phyloP scores from a whole-genome alignment of 2,797 vertebrate genomes.

The Pseudomugil gertrudae region DNA sequence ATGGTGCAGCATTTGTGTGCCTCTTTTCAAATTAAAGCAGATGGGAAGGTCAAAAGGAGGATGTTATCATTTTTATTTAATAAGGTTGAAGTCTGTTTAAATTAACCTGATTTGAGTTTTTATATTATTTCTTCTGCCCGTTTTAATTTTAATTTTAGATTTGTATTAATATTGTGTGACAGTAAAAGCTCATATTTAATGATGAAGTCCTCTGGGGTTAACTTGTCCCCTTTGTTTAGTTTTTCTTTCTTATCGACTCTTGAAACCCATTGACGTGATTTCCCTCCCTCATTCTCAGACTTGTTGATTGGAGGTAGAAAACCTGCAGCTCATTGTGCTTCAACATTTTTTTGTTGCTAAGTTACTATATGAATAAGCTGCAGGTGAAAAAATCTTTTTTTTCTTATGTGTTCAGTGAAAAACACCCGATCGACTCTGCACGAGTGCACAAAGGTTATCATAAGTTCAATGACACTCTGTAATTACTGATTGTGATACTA shows the following conservation, averaged over 20 bases:
- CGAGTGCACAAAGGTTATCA: neutral
- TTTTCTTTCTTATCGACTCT: neutral
- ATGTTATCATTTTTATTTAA: no score
- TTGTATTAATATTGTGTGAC: neutral
- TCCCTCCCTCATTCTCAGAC: neutral
- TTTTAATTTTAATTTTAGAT: neutral
- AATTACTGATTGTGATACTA: slow-evolving; percentile 17
- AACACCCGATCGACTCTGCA: neutral
- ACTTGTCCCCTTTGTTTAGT: neutral
- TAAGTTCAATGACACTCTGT: neutral
- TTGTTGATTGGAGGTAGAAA: neutral
- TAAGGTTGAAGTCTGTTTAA: neutral
- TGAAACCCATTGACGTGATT: neutral
- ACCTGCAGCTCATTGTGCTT: neutral
- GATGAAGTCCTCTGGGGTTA: neutral
- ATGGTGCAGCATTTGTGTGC: slow-evolving; percentile 46
- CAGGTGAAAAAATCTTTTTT: neutral
- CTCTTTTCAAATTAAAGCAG: neutral
- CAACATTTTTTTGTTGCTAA: neutral
- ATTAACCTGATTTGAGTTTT: neutral
- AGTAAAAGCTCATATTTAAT: neutral
- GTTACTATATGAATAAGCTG: neutral
- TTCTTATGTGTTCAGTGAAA: neutral
- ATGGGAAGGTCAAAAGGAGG: neutral
- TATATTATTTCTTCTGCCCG: neutral